Base-by-base conservation (phyloP, 2,113 vertebrate genomes). In the Hemicordylus capensis region DNA sequence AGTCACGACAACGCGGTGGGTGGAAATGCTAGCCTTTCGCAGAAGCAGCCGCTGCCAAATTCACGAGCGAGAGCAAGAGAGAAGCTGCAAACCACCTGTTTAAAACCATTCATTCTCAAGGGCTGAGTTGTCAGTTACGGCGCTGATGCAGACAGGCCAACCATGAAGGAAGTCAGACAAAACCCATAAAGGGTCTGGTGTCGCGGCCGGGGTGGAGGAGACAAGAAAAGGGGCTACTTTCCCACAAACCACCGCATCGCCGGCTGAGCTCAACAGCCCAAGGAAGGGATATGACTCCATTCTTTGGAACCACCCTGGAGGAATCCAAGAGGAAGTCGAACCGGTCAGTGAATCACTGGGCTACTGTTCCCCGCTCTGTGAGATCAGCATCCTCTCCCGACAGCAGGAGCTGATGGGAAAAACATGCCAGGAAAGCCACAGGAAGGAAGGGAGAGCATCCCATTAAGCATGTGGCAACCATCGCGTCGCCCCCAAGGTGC, bases 311-410 rank as follows among this genome's bases (percentile, higher is more conserved):
- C 79, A 15, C 37, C 87, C 31, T 83, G 1, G 24, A 37, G 4
- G 37, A 85, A 88, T 87, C 34, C 48, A 61, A 64, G 44, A 42
- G 85, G 78, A 85, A 80, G 58, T 15, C 24, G 46, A 72, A 90
- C 77, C 81, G 3, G 39, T 6, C 51, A 80, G 1, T 12, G 31
- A 75, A 63, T 80, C 17, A 58, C 61, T 86, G 39, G 84, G 88
- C 85, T 78, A 59, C 28, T 74, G 22, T 75, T 61, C 59, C 42
- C 0, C 0, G 31, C 51, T 54, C 51, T 17, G 17, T 12, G 51
- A 31, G 64, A 34, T 0, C 64, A 70, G 39, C 72, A 64, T 37
- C 58, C 31, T 24, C 22, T 42, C n/a, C 20, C 14, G 84, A 19
- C 76, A 83, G 42, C 42, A 20, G 4, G 48, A 34, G 73, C 80